Evolutionary conservation across 2,888 invertebrate species (phyloP).

Genomic region (Tanypteryx hageni): DNA sequence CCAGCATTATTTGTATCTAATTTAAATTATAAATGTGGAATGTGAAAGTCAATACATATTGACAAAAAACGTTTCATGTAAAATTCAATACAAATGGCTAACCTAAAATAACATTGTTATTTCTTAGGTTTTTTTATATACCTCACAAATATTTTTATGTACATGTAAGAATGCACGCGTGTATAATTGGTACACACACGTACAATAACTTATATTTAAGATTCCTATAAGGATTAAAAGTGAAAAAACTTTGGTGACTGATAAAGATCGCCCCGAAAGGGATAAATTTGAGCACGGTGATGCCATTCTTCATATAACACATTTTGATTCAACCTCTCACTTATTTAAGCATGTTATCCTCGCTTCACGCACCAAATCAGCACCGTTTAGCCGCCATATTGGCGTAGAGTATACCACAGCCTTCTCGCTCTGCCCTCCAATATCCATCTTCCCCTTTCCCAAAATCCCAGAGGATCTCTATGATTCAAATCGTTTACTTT

Average conservation of each 20-base stretch:
- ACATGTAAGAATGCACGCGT: neutral
- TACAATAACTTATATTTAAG: neutral
- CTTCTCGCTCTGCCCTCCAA: neutral
- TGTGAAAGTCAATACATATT: neutral
- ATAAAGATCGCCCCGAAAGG: neutral
- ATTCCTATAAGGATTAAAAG: neutral
- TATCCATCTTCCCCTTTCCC: neutral
- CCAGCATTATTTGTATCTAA: neutral
- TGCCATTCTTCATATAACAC: neutral
- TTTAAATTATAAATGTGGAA: neutral
- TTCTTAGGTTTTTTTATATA: neutral
- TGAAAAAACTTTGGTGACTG: neutral
- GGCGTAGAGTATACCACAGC: neutral
- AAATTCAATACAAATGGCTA: no score
- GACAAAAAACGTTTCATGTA: neutral
- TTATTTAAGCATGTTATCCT: neutral
- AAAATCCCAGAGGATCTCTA: neutral
- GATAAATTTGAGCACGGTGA: neutral
- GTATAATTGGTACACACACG: neutral
- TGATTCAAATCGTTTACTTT: neutral
- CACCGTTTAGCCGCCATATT: neutral
- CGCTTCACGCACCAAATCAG: neutral
- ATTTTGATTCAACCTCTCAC: neutral
- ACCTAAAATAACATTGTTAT: neutral
- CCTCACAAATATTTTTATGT: neutral